phyloP scores from a whole-genome alignment of 2,888 invertebrate genomes.

The Callyntrura sp. region DNA sequence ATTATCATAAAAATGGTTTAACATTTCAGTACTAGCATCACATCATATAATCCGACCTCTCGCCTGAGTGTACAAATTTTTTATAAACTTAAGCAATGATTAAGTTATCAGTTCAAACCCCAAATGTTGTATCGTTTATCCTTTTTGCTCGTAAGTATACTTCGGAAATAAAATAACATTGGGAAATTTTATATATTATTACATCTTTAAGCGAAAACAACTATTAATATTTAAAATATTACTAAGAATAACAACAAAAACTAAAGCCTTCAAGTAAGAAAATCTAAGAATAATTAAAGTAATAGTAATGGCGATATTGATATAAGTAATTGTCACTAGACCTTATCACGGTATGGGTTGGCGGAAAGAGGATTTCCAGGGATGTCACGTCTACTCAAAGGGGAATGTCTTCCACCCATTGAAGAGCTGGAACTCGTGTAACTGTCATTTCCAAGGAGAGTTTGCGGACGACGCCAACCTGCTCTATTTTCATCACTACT shows the following conservation, averaged over 20 bases:
- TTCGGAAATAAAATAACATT: no score
- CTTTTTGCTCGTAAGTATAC: no score
- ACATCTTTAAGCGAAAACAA: no score
- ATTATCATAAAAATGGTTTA: background rate
- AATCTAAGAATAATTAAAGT: background rate
- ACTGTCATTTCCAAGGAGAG: background rate
- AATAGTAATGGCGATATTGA: background rate
- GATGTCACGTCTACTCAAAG: constrained; percentile 76
- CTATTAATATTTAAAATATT: no score
- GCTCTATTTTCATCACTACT: background rate
- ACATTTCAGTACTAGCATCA: constrained; percentile 19
- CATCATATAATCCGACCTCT: background rate
- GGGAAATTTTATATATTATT: no score
- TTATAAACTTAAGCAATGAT: background rate
- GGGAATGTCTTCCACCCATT: constrained; percentile 59
- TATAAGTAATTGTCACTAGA: constrained; percentile 49
- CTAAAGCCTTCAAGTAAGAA: no score
- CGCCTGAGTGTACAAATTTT: background rate
- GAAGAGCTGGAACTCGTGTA: constrained; percentile 39
- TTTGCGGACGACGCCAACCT: background rate
- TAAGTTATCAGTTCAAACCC: background rate
- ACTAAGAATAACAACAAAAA: no score
- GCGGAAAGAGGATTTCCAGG: constrained; percentile 68
- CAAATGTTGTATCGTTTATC: background rate
- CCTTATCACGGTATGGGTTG: constrained; percentile 64